Evolutionary conservation across 2,888 invertebrate species (phyloP).

Genomic region (Sphaerophoria taeniata): DNA sequence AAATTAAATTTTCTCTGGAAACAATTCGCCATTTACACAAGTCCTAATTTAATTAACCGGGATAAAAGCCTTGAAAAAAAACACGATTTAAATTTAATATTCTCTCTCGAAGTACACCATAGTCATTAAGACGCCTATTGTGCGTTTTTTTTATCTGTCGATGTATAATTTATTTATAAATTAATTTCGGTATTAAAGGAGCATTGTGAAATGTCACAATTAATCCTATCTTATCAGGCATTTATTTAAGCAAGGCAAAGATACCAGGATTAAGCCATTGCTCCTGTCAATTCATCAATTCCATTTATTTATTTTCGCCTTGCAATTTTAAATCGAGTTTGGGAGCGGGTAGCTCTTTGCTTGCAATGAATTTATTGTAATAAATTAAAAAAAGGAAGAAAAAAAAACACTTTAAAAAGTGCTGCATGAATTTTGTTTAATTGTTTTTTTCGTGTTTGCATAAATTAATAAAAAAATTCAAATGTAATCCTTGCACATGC

Average conservation of each 20-base stretch:
- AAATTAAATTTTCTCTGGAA: too few species aligned
- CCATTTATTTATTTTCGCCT: slow-evolving; percentile 19
- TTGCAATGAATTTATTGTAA: slow-evolving; percentile 39
- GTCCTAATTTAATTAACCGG: too few species aligned
- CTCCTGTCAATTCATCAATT: slow-evolving; percentile 38
- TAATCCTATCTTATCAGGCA: slow-evolving; percentile 63
- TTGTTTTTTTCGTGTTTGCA: not conserved
- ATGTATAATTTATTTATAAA: slow-evolving; percentile 30
- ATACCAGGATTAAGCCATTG: slow-evolving; percentile 49
- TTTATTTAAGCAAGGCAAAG: slow-evolving; percentile 49
- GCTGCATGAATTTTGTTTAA: not conserved
- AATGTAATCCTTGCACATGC: slow-evolving; percentile 53
- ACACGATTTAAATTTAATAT: too few species aligned
- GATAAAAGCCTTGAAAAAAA: too few species aligned
- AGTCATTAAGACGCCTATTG: not conserved
- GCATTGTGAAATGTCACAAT: slow-evolving; percentile 24
- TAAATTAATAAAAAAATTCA: slow-evolving; percentile 39
- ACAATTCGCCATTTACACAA: too few species aligned
- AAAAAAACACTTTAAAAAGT: slow-evolving; percentile 36
- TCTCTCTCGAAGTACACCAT: too few species aligned
- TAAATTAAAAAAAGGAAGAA: slow-evolving; percentile 33
- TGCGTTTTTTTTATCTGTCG: not conserved
- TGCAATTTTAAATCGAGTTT: not conserved
- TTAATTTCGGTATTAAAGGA: slow-evolving; percentile 43
- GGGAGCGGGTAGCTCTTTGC: not conserved